phyloP scores from a whole-genome alignment of 2,113 vertebrate genomes.

The Erythrolamprus reginae region DNA sequence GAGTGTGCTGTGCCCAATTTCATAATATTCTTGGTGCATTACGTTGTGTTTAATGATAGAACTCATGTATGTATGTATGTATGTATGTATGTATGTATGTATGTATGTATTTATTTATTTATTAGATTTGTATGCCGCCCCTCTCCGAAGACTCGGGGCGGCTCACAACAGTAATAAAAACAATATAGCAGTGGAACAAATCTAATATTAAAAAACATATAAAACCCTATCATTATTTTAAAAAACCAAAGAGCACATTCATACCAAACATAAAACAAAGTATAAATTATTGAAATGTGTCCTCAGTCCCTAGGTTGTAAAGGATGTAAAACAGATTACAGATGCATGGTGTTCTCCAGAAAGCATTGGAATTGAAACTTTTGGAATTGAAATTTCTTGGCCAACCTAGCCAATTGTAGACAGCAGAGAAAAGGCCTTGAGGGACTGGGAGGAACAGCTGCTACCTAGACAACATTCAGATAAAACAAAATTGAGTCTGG shows the following conservation, averaged over 20 bases:
- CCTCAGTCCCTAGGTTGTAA: not conserved
- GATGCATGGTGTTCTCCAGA: not conserved
- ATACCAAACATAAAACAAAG: too few relatives aligned
- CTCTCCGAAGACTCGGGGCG: too few relatives aligned
- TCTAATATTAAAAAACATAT: too few relatives aligned
- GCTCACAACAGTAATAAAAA: too few relatives aligned
- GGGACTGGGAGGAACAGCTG: not conserved
- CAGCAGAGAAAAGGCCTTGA: not conserved
- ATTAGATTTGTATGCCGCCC: too few relatives aligned
- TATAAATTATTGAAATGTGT: not conserved
- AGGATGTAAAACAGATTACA: not conserved
- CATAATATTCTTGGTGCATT: not conserved
- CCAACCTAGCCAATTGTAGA: not conserved
- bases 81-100: too few relatives aligned
- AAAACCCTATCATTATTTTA: too few relatives aligned
- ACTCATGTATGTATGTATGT: too few relatives aligned
- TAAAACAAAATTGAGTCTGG: not conserved
- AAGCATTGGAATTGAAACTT: not conserved
- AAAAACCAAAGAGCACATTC: too few relatives aligned
- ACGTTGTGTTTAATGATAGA: not conserved
- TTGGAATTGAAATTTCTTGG: not conserved
- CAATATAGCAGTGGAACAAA: too few relatives aligned
- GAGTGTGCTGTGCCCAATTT: not conserved
- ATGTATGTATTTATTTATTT: too few relatives aligned
- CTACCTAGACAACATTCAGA: not conserved